Evolutionary conservation across 2,113 vertebrate species (phyloP).

Genomic region (Rhineura floridana): DNA sequence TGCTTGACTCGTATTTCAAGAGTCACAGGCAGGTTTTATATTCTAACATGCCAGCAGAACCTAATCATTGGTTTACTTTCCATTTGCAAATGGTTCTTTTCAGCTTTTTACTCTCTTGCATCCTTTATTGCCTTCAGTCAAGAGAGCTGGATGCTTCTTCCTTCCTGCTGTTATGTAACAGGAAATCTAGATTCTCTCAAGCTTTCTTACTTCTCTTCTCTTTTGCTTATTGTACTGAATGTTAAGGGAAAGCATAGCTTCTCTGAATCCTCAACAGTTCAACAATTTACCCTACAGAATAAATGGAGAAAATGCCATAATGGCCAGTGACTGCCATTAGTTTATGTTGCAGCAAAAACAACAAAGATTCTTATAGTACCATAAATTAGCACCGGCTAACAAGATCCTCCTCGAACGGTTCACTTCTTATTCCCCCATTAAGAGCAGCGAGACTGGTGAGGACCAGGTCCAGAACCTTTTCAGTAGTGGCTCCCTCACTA

Average conservation of each 20-base stretch:
- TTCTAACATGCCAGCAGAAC: neutral
- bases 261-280: neutral
- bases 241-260: neutral
- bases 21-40: slow-evolving; percentile 17
- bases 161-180: neutral
- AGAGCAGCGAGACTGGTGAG: too few species aligned
- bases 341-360: neutral
- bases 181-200: neutral
- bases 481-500: too few species aligned
- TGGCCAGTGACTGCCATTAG: neutral
- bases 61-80: neutral
- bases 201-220: neutral
- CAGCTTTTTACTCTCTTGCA: neutral
- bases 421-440: too few species aligned
- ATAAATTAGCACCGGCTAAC: too few species aligned
- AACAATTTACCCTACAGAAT: neutral
- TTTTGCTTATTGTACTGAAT: neutral
- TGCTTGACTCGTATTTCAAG: neutral
- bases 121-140: neutral
- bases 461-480: too few species aligned
- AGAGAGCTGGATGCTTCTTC: neutral
- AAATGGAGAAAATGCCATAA: neutral
- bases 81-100: neutral
- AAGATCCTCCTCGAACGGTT: too few species aligned
- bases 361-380: neutral